Conservation (phyloP, 2,113 vertebrate species). For the Vidua macroura region DNA sequence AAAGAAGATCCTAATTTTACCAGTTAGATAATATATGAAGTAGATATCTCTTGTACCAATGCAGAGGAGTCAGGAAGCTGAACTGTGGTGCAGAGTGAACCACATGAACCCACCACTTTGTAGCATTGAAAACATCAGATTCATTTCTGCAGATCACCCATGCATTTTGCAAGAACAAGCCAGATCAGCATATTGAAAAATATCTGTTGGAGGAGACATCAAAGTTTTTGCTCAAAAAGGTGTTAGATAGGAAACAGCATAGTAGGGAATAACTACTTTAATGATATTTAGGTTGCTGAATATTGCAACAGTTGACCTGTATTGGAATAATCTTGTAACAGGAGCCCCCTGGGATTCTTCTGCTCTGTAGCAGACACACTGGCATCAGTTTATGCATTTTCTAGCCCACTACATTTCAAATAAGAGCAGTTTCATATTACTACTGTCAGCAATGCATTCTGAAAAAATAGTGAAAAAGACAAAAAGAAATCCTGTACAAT, state of each 20-base stretch:
- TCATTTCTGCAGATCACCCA: background rate
- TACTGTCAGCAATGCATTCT: background rate
- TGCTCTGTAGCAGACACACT: background rate
- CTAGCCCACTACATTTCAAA: background rate
- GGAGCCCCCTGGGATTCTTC: background rate
- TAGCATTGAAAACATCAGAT: background rate
- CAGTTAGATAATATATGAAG: background rate
- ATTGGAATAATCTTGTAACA: background rate
- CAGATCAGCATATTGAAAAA: background rate
- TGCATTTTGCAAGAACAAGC: background rate
- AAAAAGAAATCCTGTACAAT: background rate
- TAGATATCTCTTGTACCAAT: background rate
- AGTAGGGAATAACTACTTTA: background rate
- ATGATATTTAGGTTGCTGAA: background rate
- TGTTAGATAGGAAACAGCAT: background rate
- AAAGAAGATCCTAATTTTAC: background rate
- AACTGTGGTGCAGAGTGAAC: background rate
- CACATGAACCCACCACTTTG: background rate
- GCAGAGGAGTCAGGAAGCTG: background rate
- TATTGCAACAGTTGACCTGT: conserved; percentile 23
- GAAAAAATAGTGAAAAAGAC: background rate
- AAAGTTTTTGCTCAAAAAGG: background rate
- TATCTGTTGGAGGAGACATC: background rate
- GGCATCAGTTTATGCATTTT: conserved; percentile 23
- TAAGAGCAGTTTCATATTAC: background rate